A percentile compares a stretch with the other conserved stretches of the same genome.
Conservation (phyloP, 2,888 invertebrate genomes). For the Euzetes globulus region DNA sequence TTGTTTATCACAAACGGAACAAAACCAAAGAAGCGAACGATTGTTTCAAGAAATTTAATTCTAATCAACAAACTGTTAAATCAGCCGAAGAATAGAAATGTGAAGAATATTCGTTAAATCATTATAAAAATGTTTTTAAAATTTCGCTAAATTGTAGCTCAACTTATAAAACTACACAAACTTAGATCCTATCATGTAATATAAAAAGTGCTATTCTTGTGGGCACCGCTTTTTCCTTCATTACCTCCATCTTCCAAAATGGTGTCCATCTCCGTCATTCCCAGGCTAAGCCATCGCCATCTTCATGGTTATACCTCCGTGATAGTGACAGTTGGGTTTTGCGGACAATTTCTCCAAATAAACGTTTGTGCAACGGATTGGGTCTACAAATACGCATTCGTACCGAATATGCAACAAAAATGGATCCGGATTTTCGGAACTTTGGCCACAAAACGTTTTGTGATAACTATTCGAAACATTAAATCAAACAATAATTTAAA, state of each 20-base stretch:
- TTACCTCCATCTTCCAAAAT: too few species aligned
- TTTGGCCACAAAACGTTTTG: not conserved
- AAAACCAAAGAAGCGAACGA: slow-evolving; percentile 19
- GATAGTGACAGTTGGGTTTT: too few species aligned
- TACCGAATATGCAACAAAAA: not conserved
- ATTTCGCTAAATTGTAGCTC: not conserved
- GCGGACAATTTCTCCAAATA: too few species aligned
- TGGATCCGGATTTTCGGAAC: not conserved
- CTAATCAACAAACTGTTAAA: not conserved
- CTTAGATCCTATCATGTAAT: too few species aligned
- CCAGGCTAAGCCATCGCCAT: too few species aligned
- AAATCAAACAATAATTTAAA: not conserved
- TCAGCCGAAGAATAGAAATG: not conserved
- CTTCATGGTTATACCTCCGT: too few species aligned
- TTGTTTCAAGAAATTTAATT: not conserved
- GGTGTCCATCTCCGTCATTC: too few species aligned
- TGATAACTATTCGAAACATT: not conserved
- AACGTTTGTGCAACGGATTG: not conserved
- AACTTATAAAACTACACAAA: not conserved
- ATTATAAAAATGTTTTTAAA: not conserved
- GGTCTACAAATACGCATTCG: too few species aligned
- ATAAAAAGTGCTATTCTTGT: too few species aligned
- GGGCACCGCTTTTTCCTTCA: too few species aligned
- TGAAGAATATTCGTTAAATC: not conserved
- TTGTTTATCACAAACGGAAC: slow-evolving; percentile 12